Evolutionary conservation across 2,888 invertebrate genomes (phyloP).

Genomic region (Zhuqinia jingwanae): DNA sequence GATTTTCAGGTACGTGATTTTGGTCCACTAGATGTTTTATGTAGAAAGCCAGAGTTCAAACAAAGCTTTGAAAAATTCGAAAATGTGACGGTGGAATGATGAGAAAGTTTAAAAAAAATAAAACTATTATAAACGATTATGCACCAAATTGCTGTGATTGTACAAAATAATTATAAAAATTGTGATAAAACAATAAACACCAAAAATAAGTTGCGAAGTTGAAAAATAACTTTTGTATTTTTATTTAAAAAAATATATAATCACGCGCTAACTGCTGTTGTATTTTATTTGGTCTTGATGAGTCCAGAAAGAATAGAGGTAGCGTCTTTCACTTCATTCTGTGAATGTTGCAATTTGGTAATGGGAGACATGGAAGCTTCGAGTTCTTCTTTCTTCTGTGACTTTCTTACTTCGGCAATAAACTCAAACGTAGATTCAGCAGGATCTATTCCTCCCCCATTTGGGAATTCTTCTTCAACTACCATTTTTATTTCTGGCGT

Average conservation of each 20-base stretch:
- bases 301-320: too few species aligned
- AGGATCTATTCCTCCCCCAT: constrained; percentile 69
- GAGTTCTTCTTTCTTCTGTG: not conserved
- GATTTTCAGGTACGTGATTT: constrained; percentile 75
- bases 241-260: too few species aligned
- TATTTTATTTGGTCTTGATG: too few species aligned
- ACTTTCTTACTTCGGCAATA: not conserved
- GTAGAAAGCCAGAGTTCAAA: constrained; percentile 76
- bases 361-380: not conserved
- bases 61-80: constrained; percentile 78
- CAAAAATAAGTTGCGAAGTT: too few species aligned
- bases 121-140: not conserved
- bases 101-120: too few species aligned
- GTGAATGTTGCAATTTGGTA: too few species aligned
- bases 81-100: constrained; percentile 61
- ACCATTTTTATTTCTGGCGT: constrained; percentile 31
- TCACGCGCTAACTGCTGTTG: too few species aligned
- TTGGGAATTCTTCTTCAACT: constrained; percentile 70
- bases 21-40: constrained; percentile 75
- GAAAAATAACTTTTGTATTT: too few species aligned
- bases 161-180: too few species aligned
- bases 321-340: too few species aligned
- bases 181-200: too few species aligned
- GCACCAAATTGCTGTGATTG: not conserved
- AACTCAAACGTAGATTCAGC: not conserved